Conservation (phyloP, 2,113 vertebrate genomes). For the Tragelaphus imberbis region DNA sequence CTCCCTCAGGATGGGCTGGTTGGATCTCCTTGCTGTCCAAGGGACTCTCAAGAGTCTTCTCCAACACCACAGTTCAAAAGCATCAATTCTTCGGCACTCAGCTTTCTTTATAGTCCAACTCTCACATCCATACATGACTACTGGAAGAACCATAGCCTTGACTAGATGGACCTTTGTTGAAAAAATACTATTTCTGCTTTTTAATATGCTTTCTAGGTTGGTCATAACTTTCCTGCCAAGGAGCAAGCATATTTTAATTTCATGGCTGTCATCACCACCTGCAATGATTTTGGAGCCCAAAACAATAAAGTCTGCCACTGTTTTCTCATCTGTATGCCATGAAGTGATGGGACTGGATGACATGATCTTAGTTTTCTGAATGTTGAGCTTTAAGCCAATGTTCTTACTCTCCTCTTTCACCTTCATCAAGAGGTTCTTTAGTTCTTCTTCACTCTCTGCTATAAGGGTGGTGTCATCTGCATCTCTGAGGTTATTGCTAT, state of each 20-base stretch:
- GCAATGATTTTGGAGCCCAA: not conserved
- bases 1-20: not conserved
- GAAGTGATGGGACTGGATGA: not conserved
- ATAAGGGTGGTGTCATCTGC: not conserved
- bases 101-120: not conserved
- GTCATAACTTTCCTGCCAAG: not conserved
- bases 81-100: rapidly evolving
- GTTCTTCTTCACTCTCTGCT: not conserved
- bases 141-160: not conserved
- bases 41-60: not conserved
- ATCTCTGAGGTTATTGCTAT: not conserved
- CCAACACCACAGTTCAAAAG: not conserved
- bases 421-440: not conserved
- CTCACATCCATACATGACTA: not conserved
- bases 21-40: not conserved
- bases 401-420: not conserved
- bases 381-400: not conserved
- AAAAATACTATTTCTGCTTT: not conserved
- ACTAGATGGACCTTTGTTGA: not conserved
- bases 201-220: not conserved
- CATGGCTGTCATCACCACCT: not conserved
- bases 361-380: not conserved
- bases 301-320: not conserved
- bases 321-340: not conserved
- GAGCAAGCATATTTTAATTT: not conserved